Conservation (phyloP, 1,140 invertebrate genomes). For the Manduca sexta region DNA sequence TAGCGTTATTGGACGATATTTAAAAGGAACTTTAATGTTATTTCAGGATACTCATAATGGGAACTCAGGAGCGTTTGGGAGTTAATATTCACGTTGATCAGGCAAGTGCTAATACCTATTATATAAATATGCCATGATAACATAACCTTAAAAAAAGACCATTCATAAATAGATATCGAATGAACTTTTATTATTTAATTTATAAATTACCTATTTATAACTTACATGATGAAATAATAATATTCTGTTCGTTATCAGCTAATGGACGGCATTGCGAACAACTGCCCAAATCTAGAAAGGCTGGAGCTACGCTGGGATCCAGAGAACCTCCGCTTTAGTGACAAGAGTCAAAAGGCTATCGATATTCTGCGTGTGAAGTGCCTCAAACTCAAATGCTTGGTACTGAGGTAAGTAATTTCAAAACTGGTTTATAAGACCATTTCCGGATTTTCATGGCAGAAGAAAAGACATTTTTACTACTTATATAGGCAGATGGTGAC, state of each 20-base stretch:
- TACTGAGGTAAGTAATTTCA: conserved; percentile 82
- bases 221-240: neutral
- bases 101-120: conserved; percentile 36
- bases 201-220: too few species aligned
- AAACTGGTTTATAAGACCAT: too few species aligned
- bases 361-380: conserved; percentile 93
- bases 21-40: conserved; percentile 1
- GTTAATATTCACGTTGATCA: conserved; percentile 96
- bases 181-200: too few species aligned
- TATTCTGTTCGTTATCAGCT: conserved; percentile 76
- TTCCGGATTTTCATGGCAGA: too few species aligned
- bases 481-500: too few species aligned
- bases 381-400: conserved; percentile 86
- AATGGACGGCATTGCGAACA: conserved; percentile 97
- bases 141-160: too few species aligned
- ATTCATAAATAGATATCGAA: too few species aligned
- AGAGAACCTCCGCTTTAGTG: conserved; percentile 97
- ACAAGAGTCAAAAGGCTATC: conserved; percentile 98
- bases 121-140: too few species aligned
- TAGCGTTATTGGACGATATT: too few species aligned
- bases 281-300: conserved; percentile 90
- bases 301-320: conserved; percentile 98
- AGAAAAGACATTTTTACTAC: too few species aligned
- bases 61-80: conserved; percentile 95
- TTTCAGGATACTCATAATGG: conserved; percentile 95